Conservation (phyloP, 2,888 invertebrate genomes). For the Isotomurus palustris region DNA sequence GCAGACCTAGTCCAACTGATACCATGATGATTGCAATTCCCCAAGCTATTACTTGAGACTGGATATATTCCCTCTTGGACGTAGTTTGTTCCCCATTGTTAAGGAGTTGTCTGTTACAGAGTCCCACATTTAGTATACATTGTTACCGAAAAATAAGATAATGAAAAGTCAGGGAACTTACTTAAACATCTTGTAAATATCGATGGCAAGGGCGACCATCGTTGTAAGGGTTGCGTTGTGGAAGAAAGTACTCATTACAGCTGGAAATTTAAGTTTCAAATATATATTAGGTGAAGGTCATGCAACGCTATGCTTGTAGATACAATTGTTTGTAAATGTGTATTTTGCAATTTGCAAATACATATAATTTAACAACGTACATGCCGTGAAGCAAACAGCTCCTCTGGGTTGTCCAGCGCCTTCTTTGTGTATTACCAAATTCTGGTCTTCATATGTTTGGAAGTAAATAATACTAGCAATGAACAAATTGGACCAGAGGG, state of each 20-base stretch:
- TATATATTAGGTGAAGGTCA: not conserved
- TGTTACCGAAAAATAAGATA: too few relatives aligned
- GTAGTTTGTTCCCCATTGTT: slow-evolving; percentile 30
- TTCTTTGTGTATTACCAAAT: slow-evolving; percentile 29
- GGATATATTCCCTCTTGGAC: slow-evolving; percentile 19
- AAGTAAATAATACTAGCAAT: slow-evolving; percentile 33
- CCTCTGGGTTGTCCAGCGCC: slow-evolving; percentile 30
- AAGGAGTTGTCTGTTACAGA: slow-evolving; percentile 17
- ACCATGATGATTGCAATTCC: slow-evolving; percentile 28
- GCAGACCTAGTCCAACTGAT: slow-evolving; percentile 27
- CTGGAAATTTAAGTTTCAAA: slow-evolving; percentile 8
- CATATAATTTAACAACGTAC: slow-evolving; percentile 13
- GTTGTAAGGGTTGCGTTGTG: slow-evolving; percentile 35
- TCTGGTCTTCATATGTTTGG: slow-evolving; percentile 18
- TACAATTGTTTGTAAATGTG: too few relatives aligned
- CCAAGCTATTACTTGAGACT: slow-evolving; percentile 30
- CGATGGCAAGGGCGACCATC: slow-evolving; percentile 26
- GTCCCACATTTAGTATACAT: too few relatives aligned
- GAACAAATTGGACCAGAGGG: slow-evolving; percentile 31
- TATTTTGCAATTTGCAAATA: not conserved
- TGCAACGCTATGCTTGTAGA: not conserved
- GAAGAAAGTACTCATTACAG: slow-evolving; percentile 31
- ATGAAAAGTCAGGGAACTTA: too few relatives aligned
- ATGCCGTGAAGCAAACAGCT: slow-evolving; percentile 31
- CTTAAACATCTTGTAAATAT: slow-evolving; percentile 33